Base-by-base conservation (phyloP, 2,113 vertebrate genomes). In the Lamprologus lemairii region DNA sequence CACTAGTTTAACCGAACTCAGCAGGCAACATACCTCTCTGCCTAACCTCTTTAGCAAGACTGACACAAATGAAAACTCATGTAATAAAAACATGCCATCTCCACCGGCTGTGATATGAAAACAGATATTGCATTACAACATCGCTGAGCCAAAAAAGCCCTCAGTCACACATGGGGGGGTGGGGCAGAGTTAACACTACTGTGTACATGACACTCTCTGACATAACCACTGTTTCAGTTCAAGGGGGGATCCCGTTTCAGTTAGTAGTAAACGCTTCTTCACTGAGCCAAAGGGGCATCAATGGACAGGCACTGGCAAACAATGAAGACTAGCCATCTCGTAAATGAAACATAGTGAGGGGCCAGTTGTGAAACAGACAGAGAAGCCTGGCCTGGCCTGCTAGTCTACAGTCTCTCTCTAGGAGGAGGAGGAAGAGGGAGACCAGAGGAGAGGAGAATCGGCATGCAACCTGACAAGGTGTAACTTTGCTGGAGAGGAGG, bases 1-100 rank as follows among this genome's bases (percentile, higher is more conserved):
- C 58, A 37, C 42, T 23, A 63, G 51, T 79, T 23, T 13, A 26
- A 55, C 26, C 53, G 45, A 71, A 86, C 17, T 28, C 16, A 78
- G 83, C 23, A 5, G 37, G 82, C 73, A 78, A 79, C 81, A 23
- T 10, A 42, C 75, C 78, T 73, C 82, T 79, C 83, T 40, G 17
- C 71, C 81, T 88, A 90, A 90, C 85, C 84, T 86, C 86, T 90
- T 94, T 86, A 94, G 71, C 60, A 68, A 88, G 92, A 95, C 89
- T 92, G 93, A 93, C 93, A 94, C 87, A 94, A 94, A 94, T 94
- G 87, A 94, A 95, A 95, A 94, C 87, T 54, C 90, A 91, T 91
- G 91, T 92, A 94, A 94, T 94, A 91, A 93, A 93, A 91, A 91
- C 86, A 91, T 49, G 19, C 73, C 86, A 85, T 91, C 60, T 87